These are phyloP conservation scores for Trichopria drosophilae DNA, from an alignment of 2,888 invertebrate species.

Conservation along the genomic window DNA sequence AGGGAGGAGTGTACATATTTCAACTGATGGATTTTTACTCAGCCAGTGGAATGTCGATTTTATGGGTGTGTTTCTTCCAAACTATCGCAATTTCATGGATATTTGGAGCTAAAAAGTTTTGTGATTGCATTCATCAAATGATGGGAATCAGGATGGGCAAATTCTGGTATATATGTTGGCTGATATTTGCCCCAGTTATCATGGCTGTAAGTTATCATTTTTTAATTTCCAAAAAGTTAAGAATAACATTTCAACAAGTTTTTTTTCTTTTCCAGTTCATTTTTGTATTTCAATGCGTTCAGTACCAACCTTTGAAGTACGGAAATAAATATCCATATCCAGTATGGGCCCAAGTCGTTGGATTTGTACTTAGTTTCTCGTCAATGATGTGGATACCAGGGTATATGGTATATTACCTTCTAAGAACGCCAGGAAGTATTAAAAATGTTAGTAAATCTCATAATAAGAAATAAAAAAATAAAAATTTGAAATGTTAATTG, in stretches of 20 bases:
- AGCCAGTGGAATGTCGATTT: constrained; percentile 64
- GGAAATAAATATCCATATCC: constrained; percentile 65
- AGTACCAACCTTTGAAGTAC: constrained; percentile 65
- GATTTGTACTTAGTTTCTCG: constrained; percentile 65
- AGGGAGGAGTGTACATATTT: constrained; percentile 60
- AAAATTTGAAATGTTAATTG: no score
- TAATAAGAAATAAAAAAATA: no score
- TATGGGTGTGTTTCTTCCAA: constrained; percentile 68
- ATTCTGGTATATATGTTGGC: constrained; percentile 66
- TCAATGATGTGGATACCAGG: constrained; percentile 71
- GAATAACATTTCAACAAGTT: constrained; percentile 2
- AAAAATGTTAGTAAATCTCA: constrained; percentile 59
- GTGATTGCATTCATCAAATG: constrained; percentile 68
- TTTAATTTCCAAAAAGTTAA: not conserved
- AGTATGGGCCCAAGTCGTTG: constrained; percentile 65
- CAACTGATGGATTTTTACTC: constrained; percentile 63
- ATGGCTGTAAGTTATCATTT: constrained; percentile 63
- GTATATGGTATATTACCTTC: constrained; percentile 66
- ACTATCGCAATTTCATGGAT: constrained; percentile 66
- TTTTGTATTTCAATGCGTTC: constrained; percentile 65
- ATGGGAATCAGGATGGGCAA: constrained; percentile 62
- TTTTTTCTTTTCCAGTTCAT: constrained; percentile 61
- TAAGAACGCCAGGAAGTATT: constrained; percentile 61
- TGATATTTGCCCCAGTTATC: constrained; percentile 64
- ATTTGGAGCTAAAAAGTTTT: constrained; percentile 64